Conservation (phyloP, 1,140 invertebrate species). For the Drosophila pallidifrons region DNA sequence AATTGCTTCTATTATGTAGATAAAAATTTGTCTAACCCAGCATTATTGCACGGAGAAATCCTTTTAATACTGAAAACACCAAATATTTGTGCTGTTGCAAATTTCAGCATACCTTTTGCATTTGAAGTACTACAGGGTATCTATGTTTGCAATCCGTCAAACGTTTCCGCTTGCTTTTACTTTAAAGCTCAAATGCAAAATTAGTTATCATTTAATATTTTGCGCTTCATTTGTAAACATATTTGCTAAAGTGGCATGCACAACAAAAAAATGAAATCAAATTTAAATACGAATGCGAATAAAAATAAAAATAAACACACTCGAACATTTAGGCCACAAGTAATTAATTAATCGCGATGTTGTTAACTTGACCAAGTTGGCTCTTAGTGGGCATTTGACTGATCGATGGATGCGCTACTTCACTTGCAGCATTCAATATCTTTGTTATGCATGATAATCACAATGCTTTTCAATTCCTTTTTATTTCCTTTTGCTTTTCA, state of each 20-base stretch:
- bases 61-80: not conserved
- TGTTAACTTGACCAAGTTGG: slow-evolving; percentile 40
- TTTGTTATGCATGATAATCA: slow-evolving; percentile 59
- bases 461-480: slow-evolving; percentile 39
- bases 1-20: too few species aligned
- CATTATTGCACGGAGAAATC: too few species aligned
- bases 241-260: slow-evolving; percentile 48
- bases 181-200: slow-evolving; percentile 44
- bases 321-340: slow-evolving; percentile 38
- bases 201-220: slow-evolving; percentile 60
- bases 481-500: slow-evolving; percentile 39
- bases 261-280: too few species aligned
- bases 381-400: slow-evolving; percentile 15
- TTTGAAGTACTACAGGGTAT: not conserved
- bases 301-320: slow-evolving; percentile 7
- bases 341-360: slow-evolving; percentile 66
- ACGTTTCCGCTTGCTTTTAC: slow-evolving; percentile 68
- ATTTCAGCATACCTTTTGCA: not conserved
- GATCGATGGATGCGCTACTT: slow-evolving; percentile 63
- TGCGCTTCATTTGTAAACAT: slow-evolving; percentile 56
- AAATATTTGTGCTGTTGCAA: not conserved
- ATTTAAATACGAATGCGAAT: too few species aligned
- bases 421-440: slow-evolving; percentile 69
- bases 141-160: slow-evolving; percentile 10
- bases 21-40: too few species aligned